Percentiles rank a stretch among this genome's conserved stretches.
These are phyloP conservation scores for Catostomus latipinnis DNA, from an alignment of 2,797 vertebrate species.

Conservation along the genomic window DNA sequence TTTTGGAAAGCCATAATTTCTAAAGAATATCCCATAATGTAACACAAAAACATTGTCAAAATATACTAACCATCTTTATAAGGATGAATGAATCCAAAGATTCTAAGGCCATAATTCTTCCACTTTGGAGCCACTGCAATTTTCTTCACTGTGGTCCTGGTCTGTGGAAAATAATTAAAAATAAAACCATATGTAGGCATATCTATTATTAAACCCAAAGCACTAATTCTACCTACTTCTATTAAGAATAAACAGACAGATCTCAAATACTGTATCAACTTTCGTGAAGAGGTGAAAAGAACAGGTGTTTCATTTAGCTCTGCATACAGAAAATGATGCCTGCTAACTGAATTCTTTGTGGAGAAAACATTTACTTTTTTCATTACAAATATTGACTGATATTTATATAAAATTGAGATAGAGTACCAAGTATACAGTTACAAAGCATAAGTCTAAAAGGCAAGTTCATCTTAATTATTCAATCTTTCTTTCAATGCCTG, in stretches of 20 bases:
- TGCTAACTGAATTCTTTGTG: not conserved
- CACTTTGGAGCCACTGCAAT: constrained; percentile 87
- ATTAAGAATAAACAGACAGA: constrained; percentile 1
- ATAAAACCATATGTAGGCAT: constrained; percentile 7
- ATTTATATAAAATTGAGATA: not conserved
- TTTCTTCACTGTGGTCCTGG: constrained; percentile 85
- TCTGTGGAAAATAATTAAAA: constrained; percentile 67
- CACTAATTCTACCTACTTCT: not conserved
- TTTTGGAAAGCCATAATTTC: not conserved
- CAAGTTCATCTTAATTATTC: not conserved
- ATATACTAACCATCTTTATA: constrained; percentile 82
- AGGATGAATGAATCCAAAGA: constrained; percentile 88
- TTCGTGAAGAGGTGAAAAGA: constrained; percentile 24
- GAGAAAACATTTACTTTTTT: not conserved
- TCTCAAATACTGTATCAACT: not conserved
- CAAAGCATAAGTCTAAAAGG: not conserved
- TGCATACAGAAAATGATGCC: not conserved
- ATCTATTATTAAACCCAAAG: constrained; percentile 26
- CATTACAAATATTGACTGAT: not conserved
- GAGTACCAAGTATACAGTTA: not conserved
- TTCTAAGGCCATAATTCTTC: constrained; percentile 87
- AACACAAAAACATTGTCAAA: not conserved
- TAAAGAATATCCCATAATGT: not conserved
- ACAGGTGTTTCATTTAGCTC: constrained; percentile 21
- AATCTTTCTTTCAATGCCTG: not conserved